phyloP scores from a whole-genome alignment of 53 echinoderm and acorn worm species.

The Holothuria leucospilota region DNA sequence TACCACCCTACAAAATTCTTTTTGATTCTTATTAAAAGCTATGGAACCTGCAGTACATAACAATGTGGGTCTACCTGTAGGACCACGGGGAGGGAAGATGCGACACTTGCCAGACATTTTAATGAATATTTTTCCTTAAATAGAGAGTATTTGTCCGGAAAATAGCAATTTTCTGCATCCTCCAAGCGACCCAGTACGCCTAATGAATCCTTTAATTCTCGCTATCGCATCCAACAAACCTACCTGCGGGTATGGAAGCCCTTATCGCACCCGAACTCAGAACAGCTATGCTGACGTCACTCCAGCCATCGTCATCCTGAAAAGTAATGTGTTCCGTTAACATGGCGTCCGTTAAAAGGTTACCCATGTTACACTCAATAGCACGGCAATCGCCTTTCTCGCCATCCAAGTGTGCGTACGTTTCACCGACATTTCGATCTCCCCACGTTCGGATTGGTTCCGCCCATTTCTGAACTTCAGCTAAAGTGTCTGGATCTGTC shows the following conservation, averaged over 20 bases:
- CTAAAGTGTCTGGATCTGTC: constrained; percentile 53
- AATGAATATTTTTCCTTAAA: no score
- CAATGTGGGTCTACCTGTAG: no score
- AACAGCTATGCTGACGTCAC: constrained; percentile 62
- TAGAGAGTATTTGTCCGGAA: no score
- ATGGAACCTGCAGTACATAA: no score
- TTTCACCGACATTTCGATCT: constrained; percentile 35
- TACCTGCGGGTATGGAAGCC: constrained; percentile 39
- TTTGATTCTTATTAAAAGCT: no score
- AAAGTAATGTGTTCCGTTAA: constrained; percentile 51
- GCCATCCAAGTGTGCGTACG: constrained; percentile 30
- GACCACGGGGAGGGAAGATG: no score
- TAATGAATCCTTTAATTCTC: no score
- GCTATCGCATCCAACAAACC: neutral
- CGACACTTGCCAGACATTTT: no score
- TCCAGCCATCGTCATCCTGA: constrained; percentile 49
- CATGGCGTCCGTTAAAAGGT: constrained; percentile 65
- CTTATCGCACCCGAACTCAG: constrained; percentile 49
- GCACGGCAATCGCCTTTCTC: constrained; percentile 29
- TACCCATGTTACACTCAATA: constrained; percentile 59
- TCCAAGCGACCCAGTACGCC: no score
- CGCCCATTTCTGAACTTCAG: constrained; percentile 55
- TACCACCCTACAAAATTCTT: no score
- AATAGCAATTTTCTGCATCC: no score
- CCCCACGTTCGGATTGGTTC: constrained; percentile 39